These are phyloP conservation scores for Austrofundulus limnaeus DNA, from an alignment of 2,113 vertebrate species.

Conservation along the genomic window DNA sequence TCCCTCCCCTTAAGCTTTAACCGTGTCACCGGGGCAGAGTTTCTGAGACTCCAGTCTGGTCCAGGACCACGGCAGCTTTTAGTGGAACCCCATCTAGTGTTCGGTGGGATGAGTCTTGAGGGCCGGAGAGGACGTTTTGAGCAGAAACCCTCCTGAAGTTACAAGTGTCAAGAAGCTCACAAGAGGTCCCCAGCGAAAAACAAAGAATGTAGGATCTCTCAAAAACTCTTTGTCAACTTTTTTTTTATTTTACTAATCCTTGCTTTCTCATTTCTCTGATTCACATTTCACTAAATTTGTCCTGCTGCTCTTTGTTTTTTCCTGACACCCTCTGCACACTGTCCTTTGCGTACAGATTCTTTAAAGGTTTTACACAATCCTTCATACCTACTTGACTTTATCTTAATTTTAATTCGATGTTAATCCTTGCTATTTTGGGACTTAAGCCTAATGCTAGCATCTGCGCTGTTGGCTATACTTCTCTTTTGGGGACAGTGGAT, in stretches of 20 bases:
- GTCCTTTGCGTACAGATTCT: conserved; percentile 48
- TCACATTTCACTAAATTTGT: conserved; percentile 49
- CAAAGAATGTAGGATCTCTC: conserved; percentile 80
- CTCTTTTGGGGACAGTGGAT: conserved; percentile 46
- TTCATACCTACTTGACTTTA: conserved; percentile 65
- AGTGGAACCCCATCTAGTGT: conserved; percentile 95
- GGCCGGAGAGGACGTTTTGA: conserved; percentile 69
- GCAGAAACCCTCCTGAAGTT: conserved; percentile 73
- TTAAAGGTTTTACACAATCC: conserved; percentile 58
- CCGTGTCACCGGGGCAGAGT: conserved; percentile 87
- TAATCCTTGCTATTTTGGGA: conserved; percentile 74
- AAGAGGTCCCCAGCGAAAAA: conserved; percentile 67
- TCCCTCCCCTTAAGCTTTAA: conserved; percentile 82
- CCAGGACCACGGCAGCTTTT: conserved; percentile 85
- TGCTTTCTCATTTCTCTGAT: conserved; percentile 52
- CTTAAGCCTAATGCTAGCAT: conserved; percentile 69
- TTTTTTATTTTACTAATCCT: conserved; percentile 47
- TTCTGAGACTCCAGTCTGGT: conserved; percentile 83
- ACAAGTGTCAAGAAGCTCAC: conserved; percentile 76
- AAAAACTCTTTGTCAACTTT: conserved; percentile 59
- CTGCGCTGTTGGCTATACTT: conserved; percentile 56
- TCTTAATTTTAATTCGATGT: conserved; percentile 68
- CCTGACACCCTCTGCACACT: conserved; percentile 41
- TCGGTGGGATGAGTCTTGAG: conserved; percentile 81
- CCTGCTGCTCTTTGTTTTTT: conserved; percentile 58